A percentile compares a stretch with the other conserved stretches of the same genome.
phyloP scores from a whole-genome alignment of 2,113 vertebrate species.

The Solea senegalensis region DNA sequence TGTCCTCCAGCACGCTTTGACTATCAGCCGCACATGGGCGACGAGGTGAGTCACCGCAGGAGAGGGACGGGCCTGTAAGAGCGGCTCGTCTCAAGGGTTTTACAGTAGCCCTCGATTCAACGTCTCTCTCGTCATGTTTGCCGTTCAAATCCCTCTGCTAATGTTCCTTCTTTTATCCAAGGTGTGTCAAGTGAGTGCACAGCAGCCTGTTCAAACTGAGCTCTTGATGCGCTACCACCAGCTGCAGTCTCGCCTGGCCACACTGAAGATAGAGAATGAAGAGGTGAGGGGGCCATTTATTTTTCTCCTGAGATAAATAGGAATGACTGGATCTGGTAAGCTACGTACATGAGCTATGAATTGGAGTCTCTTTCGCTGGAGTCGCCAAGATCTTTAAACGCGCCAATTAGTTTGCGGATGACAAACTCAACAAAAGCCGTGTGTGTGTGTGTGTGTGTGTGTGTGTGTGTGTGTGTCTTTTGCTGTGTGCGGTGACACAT shows the following conservation, averaged over 20 bases:
- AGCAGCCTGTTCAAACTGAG: conserved; percentile 97
- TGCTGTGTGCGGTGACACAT: neutral
- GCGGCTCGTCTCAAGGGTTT: too few species aligned
- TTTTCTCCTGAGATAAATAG: neutral
- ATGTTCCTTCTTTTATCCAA: conserved; percentile 61
- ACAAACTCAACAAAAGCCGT: neutral
- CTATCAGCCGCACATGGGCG: conserved; percentile 98
- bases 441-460: too few species aligned
- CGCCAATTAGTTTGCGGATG: too few species aligned
- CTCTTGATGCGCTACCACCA: conserved; percentile 96
- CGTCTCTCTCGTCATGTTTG: neutral
- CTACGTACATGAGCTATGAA: neutral
- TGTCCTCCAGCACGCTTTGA: conserved; percentile 97
- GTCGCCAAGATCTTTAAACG: neutral
- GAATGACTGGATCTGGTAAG: neutral
- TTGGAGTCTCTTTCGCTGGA: neutral
- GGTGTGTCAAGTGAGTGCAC: conserved; percentile 97
- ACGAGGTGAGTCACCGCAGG: conserved; percentile 85
- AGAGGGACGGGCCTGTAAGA: neutral
- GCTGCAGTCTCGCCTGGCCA: conserved; percentile 95
- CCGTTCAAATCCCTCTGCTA: neutral
- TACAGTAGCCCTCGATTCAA: too few species aligned
- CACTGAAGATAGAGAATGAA: conserved; percentile 97
- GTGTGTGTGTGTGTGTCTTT: neutral
- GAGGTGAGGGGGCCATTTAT: conserved; percentile 83